These are phyloP conservation scores for Anniella stebbinsi DNA, from an alignment of 2,797 vertebrate genomes.

Conservation along the genomic window DNA sequence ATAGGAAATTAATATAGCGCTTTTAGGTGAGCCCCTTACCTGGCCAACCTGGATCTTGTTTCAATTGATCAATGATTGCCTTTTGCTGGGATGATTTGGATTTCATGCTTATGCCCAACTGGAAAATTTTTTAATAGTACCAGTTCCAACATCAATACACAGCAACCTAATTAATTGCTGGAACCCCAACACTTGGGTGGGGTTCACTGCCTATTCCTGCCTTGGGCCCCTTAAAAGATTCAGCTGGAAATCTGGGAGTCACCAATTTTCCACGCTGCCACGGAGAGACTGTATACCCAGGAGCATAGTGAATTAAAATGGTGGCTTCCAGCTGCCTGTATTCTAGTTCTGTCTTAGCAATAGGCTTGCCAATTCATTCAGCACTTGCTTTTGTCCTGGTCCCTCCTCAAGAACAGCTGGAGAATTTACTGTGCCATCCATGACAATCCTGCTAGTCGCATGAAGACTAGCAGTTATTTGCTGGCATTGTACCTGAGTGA, in stretches of 20 bases:
- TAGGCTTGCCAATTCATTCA: not conserved
- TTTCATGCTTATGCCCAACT: not conserved
- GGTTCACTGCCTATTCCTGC: not conserved
- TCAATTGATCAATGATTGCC: not conserved
- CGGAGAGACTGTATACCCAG: too few species aligned
- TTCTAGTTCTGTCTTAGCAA: too few species aligned
- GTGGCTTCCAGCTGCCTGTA: too few species aligned
- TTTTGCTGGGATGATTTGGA: not conserved
- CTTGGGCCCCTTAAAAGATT: too few species aligned
- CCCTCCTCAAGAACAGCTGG: not conserved
- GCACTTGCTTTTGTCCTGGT: not conserved
- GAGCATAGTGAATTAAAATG: too few species aligned
- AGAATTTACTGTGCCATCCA: not conserved
- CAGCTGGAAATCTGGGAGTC: too few species aligned
- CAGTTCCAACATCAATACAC: not conserved
- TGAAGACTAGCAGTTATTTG: not conserved
- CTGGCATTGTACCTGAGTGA: too few species aligned
- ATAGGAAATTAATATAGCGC: slow-evolving; percentile 38
- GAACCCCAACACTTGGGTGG: not conserved
- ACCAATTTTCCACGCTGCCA: too few species aligned
- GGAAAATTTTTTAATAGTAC: not conserved
- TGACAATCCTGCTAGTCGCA: not conserved
- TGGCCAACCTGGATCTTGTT: slow-evolving; percentile 25
- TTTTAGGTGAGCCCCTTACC: slow-evolving; percentile 26
- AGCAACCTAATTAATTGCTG: not conserved